These are phyloP conservation scores for Calephelis nemesis DNA, from an alignment of 1,140 invertebrate genomes.

Conservation along the genomic window DNA sequence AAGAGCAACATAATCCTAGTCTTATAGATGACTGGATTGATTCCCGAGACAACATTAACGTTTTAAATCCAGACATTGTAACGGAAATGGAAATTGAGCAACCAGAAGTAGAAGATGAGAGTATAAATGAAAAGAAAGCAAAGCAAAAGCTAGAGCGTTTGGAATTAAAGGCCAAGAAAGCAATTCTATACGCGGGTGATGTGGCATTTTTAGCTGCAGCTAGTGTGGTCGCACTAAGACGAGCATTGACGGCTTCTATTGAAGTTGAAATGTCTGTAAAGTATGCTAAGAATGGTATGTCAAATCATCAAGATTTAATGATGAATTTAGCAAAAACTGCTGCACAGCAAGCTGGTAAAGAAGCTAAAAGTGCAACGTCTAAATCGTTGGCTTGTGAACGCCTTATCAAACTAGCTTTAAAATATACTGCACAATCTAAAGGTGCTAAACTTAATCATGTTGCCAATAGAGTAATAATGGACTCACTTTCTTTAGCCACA, in stretches of 20 bases:
- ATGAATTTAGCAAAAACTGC: conserved; percentile 73
- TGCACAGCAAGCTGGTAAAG: conserved; percentile 69
- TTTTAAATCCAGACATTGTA: conserved; percentile 54
- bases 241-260: conserved; percentile 67
- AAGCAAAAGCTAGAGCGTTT: conserved; percentile 62
- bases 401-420: conserved; percentile 64
- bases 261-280: conserved; percentile 71
- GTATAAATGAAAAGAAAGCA: conserved; percentile 52
- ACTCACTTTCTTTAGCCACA: conserved; percentile 62
- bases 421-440: conserved; percentile 69
- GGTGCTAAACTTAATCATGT: conserved; percentile 67
- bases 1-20: conserved; percentile 50
- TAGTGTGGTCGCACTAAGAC: conserved; percentile 67
- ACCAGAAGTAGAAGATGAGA: conserved; percentile 54
- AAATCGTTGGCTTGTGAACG: conserved; percentile 66
- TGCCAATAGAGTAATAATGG: conserved; percentile 71
- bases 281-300: conserved; percentile 68
- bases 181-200: conserved; percentile 68
- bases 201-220: conserved; percentile 68
- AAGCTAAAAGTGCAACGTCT: conserved; percentile 66
- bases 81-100: conserved; percentile 68
- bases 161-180: conserved; percentile 68
- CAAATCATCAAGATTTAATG: conserved; percentile 71
- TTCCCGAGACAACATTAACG: conserved; percentile 49
- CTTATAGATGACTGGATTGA: conserved; percentile 62